A percentile compares a stretch with the other conserved stretches of the same genome.
phyloP scores from a whole-genome alignment of 2,113 vertebrate species.

The Columba janthina region DNA sequence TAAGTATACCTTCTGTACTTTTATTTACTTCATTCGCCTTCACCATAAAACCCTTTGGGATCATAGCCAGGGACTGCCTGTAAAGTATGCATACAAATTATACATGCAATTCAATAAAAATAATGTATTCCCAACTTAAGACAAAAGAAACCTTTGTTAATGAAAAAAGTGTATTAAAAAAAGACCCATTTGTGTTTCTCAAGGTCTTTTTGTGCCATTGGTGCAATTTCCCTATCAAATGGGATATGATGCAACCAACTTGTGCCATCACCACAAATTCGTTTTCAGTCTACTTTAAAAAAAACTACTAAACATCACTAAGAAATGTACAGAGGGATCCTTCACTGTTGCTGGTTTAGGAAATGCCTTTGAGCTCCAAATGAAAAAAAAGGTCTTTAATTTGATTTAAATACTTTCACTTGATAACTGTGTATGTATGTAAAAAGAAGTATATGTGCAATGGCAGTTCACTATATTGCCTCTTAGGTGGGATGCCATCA shows the following conservation, averaged over 20 bases:
- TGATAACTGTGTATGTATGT: fast-evolving
- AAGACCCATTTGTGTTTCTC: background rate
- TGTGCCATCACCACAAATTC: background rate
- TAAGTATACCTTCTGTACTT: background rate
- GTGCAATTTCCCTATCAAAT: background rate
- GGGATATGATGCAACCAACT: background rate
- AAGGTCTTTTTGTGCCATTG: background rate
- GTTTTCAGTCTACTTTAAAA: background rate
- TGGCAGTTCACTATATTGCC: background rate
- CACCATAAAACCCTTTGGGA: background rate
- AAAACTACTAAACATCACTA: background rate
- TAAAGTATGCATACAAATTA: background rate
- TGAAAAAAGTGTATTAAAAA: background rate
- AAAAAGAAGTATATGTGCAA: background rate
- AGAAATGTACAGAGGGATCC: background rate
- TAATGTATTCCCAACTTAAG: background rate
- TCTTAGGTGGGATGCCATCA: background rate
- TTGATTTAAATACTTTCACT: background rate
- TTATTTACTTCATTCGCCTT: background rate
- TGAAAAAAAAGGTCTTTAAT: background rate
- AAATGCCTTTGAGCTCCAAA: background rate
- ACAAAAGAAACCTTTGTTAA: background rate
- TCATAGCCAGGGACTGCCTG: background rate
- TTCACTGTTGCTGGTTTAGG: background rate
- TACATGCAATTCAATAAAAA: background rate